Evolutionary conservation across 2,797 vertebrate genomes (phyloP).

Genomic region (Sciurus carolinensis): DNA sequence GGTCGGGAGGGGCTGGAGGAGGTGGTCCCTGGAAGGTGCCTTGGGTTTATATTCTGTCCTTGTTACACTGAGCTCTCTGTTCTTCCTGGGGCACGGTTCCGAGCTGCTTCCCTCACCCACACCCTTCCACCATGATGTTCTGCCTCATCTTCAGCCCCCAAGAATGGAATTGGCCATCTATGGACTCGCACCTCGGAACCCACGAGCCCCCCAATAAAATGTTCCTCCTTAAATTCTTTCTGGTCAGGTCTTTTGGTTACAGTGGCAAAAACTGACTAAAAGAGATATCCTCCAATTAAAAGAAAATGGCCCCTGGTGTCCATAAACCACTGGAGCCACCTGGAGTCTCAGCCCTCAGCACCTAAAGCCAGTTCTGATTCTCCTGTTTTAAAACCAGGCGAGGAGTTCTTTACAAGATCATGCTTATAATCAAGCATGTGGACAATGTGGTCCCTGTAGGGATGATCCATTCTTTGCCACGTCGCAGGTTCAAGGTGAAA

Average conservation of each 20-base stretch:
- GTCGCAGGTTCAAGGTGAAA: not conserved
- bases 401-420: not conserved
- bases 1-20: too few relatives aligned
- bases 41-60: too few relatives aligned
- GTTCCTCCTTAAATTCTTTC: too few relatives aligned
- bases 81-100: not conserved
- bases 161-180: too few relatives aligned
- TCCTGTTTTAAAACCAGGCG: not conserved
- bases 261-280: not conserved
- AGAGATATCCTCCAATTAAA: not conserved
- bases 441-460: not conserved
- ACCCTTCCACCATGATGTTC: too few relatives aligned
- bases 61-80: too few relatives aligned
- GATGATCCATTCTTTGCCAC: not conserved
- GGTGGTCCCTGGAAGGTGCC: too few relatives aligned
- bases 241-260: too few relatives aligned
- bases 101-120: too few relatives aligned
- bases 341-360: conserved; percentile 16
- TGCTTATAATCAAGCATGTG: not conserved
- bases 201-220: too few relatives aligned
- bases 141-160: too few relatives aligned
- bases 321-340: not conserved
- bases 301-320: not conserved
- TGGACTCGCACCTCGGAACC: too few relatives aligned
- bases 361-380: not conserved